phyloP scores from a whole-genome alignment of 2,113 vertebrate species.

The Mesembrinibis cayennensis region DNA sequence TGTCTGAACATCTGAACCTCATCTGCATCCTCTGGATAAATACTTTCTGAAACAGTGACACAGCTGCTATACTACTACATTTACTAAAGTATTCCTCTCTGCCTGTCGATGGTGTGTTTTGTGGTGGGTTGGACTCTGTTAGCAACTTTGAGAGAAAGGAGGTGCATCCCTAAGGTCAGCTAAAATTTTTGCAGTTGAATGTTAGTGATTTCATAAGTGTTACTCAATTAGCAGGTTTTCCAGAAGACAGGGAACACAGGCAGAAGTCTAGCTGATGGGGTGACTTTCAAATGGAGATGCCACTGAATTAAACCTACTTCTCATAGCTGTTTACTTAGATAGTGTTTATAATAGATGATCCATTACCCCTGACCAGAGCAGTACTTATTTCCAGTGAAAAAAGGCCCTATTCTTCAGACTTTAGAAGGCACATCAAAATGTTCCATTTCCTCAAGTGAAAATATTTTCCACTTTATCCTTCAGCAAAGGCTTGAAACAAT shows the following conservation, averaged over 20 bases:
- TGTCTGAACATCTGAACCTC: not conserved
- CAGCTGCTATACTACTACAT: not conserved
- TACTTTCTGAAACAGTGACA: not conserved
- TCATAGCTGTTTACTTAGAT: not conserved
- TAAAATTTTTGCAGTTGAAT: not conserved
- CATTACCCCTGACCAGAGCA: not conserved
- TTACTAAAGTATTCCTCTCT: not conserved
- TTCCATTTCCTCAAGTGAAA: not conserved
- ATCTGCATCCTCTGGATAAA: rapidly evolving
- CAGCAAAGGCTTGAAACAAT: not conserved
- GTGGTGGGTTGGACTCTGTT: not conserved
- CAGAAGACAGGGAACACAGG: not conserved
- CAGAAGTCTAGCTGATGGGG: not conserved
- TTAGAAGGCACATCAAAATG: not conserved
- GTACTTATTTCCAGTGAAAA: not conserved
- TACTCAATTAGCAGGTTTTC: not conserved
- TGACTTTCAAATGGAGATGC: not conserved
- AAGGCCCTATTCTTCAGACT: not conserved
- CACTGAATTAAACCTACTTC: not conserved
- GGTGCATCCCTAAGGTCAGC: not conserved
- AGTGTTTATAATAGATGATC: not conserved
- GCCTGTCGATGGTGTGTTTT: rapidly evolving
- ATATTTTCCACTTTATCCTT: not conserved
- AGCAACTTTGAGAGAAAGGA: not conserved
- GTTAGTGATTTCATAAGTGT: not conserved